Evolutionary conservation across 2,888 invertebrate species (phyloP).

Genomic region (Scrobipalpa atriplicella): DNA sequence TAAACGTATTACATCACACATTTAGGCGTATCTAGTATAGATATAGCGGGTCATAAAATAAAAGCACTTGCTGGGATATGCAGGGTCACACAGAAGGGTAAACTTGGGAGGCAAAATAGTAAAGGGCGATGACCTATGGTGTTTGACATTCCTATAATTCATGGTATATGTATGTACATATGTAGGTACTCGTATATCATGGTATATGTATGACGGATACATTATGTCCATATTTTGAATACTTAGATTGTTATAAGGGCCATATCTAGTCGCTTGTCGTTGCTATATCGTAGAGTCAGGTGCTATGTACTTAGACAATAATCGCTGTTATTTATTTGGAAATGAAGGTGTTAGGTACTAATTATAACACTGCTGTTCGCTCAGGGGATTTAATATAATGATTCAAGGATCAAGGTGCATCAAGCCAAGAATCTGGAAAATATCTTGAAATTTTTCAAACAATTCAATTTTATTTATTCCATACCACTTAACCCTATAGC

Average conservation of each 20-base stretch:
- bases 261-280: no score
- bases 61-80: constrained; percentile 52
- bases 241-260: neutral
- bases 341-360: no score
- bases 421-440: neutral
- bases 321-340: no score
- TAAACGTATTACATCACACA: constrained; percentile 59
- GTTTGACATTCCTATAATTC: neutral
- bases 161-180: neutral
- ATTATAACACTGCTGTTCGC: no score
- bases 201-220: neutral
- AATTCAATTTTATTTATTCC: neutral
- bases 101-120: constrained; percentile 34
- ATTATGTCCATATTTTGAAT: neutral
- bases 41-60: constrained; percentile 65
- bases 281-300: no score
- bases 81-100: constrained; percentile 44
- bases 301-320: no score
- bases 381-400: no score
- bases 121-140: constrained; percentile 12
- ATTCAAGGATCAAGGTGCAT: no score
- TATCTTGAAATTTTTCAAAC: neutral
- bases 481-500: neutral
- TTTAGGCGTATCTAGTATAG: constrained; percentile 62
- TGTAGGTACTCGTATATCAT: no score